Conservation (phyloP, 2,113 vertebrate genomes). For the Parotia lawesii region DNA sequence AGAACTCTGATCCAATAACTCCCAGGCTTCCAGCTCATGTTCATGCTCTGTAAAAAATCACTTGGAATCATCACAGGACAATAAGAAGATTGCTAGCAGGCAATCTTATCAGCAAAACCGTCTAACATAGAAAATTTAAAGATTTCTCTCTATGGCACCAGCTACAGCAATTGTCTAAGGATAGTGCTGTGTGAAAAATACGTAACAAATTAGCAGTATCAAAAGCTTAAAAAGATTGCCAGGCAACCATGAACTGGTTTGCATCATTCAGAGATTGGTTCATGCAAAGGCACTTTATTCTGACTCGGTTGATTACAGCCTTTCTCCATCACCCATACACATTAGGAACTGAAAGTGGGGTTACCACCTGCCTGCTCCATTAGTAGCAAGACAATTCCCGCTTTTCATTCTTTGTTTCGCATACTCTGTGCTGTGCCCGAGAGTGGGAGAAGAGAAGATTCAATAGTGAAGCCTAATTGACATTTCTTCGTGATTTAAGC, state of each 20-base stretch:
- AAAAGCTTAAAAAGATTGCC: constrained; percentile 1
- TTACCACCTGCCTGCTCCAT: constrained; percentile 35
- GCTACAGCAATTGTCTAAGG: not conserved
- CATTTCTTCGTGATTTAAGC: not conserved
- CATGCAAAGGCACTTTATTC: constrained; percentile 14
- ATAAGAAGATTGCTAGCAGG: constrained; percentile 22
- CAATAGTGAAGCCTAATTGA: not conserved
- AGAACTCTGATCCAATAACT: not conserved
- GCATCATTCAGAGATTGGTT: not conserved
- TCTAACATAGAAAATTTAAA: not conserved
- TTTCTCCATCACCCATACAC: constrained; percentile 2
- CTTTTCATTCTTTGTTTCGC: constrained; percentile 13
- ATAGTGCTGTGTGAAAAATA: not conserved
- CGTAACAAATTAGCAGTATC: not conserved
- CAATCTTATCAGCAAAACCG: not conserved
- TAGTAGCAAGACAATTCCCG: not conserved
- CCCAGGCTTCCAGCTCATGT: not conserved
- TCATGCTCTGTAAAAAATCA: not conserved
- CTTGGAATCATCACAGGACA: constrained; percentile 23
- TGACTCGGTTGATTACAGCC: constrained; percentile 42
- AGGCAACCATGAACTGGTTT: not conserved
- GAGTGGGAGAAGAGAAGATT: not conserved
- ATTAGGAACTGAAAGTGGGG: constrained; percentile 1
- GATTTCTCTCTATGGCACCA: not conserved
- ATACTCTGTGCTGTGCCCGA: not conserved